Evolutionary conservation across 2,113 vertebrate species (phyloP).

Genomic region (Sinocyclocheilus anshuiensis): DNA sequence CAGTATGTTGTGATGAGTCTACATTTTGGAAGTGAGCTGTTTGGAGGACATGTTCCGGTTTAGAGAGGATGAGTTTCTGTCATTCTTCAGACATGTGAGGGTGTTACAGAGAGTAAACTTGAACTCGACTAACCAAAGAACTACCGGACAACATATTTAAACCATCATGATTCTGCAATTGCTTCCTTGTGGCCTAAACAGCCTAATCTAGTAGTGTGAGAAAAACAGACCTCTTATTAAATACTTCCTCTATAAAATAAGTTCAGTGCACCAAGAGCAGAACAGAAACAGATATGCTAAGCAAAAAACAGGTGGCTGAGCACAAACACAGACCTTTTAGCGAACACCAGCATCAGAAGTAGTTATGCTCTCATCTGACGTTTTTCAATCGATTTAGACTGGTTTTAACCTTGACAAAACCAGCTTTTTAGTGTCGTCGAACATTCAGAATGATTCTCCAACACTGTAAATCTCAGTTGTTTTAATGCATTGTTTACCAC

Average conservation of each 20-base stretch:
- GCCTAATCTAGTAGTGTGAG: slow-evolving; percentile 27
- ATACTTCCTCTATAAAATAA: slow-evolving; percentile 45
- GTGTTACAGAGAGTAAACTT: neutral
- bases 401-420: too few species aligned
- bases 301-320: slow-evolving; percentile 25
- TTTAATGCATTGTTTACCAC: neutral
- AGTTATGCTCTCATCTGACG: neutral
- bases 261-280: slow-evolving; percentile 47
- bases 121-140: neutral
- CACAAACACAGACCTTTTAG: neutral
- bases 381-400: neutral
- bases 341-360: neutral
- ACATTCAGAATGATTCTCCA: neutral
- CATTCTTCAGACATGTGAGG: neutral
- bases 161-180: neutral
- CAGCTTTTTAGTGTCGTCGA: too few species aligned
- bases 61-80: neutral
- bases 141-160: neutral
- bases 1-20: neutral
- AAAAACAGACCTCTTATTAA: slow-evolving; percentile 35
- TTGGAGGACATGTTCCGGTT: neutral
- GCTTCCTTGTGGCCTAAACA: neutral
- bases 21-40: neutral
- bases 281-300: slow-evolving; percentile 55
- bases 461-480: neutral